phyloP scores from a whole-genome alignment of 35 echinoderm and acorn worm genomes.

The Antedon bifida region DNA sequence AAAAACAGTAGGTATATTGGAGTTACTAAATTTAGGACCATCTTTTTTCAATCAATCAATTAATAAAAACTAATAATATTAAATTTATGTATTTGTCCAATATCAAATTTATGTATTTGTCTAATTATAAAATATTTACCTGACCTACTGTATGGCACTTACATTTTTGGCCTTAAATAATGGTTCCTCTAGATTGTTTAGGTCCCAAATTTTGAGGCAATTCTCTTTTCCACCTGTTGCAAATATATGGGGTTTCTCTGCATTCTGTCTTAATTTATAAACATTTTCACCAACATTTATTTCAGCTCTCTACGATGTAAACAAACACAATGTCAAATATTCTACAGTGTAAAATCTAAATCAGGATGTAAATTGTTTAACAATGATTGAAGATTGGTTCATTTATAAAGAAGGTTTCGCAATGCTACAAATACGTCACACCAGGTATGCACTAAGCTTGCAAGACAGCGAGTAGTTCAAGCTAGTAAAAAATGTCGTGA shows the following conservation, averaged over 20 bases:
- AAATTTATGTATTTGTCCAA: neutral
- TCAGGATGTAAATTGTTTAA: too few relatives aligned
- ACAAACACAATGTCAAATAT: neutral
- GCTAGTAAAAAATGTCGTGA: too few relatives aligned
- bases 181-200: conserved; percentile 47
- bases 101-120: neutral
- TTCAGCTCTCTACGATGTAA: conserved; percentile 21
- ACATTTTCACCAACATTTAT: conserved; percentile 60
- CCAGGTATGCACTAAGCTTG: too few relatives aligned
- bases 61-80: too few relatives aligned
- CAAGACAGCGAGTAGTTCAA: too few relatives aligned
- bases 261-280: conserved; percentile 52
- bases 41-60: too few relatives aligned
- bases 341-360: neutral
- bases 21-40: neutral
- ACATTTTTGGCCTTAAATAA: conserved; percentile 93
- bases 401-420: too few relatives aligned
- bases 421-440: too few relatives aligned
- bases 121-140: too few relatives aligned
- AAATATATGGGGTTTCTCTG: conserved; percentile 33
- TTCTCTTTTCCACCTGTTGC: conserved; percentile 94
- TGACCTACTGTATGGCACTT: conserved; percentile 7
- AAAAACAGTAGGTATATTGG: neutral
- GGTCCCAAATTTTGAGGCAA: conserved; percentile 83
- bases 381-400: too few relatives aligned